phyloP scores from a whole-genome alignment of 37 sponge, comb jelly and placozoan species.

The Tethya wilhelma region DNA sequence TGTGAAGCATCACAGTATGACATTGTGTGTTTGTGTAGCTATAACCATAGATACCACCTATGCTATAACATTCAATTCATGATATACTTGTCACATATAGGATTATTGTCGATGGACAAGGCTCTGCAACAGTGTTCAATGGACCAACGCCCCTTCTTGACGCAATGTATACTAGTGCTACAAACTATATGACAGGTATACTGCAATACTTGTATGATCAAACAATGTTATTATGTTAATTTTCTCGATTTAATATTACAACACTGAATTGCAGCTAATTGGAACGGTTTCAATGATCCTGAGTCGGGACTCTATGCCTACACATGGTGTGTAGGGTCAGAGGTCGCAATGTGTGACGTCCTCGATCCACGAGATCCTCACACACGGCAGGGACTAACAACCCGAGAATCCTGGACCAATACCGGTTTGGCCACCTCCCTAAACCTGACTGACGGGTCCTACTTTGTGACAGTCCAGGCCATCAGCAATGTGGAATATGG shows the following conservation, averaged over 20 bases:
- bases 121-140: slow-evolving; percentile 79
- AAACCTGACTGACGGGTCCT: slow-evolving; percentile 69
- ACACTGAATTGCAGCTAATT: slow-evolving; percentile 78
- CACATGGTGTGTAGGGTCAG: slow-evolving; percentile 85
- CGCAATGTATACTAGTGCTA: slow-evolving; percentile 66
- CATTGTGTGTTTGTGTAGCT: background rate
- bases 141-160: slow-evolving; percentile 79
- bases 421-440: slow-evolving; percentile 37
- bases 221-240: background rate
- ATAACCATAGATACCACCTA: background rate
- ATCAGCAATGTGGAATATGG: slow-evolving; percentile 78
- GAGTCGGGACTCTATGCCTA: slow-evolving; percentile 80
- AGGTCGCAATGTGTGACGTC: slow-evolving; percentile 56
- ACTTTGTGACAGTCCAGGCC: slow-evolving; percentile 83
- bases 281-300: slow-evolving; percentile 75
- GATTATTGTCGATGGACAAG: slow-evolving; percentile 73
- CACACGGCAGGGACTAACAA: background rate
- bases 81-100: slow-evolving; percentile 25
- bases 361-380: slow-evolving; percentile 50
- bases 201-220: background rate
- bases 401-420: slow-evolving; percentile 55
- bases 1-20: background rate
- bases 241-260: background rate
- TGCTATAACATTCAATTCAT: background rate
- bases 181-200: slow-evolving; percentile 65